Percentiles rank a stretch among this genome's conserved stretches.
These are phyloP conservation scores for Hypena proboscidalis DNA, from an alignment of 2,888 invertebrate genomes.

Conservation along the genomic window DNA sequence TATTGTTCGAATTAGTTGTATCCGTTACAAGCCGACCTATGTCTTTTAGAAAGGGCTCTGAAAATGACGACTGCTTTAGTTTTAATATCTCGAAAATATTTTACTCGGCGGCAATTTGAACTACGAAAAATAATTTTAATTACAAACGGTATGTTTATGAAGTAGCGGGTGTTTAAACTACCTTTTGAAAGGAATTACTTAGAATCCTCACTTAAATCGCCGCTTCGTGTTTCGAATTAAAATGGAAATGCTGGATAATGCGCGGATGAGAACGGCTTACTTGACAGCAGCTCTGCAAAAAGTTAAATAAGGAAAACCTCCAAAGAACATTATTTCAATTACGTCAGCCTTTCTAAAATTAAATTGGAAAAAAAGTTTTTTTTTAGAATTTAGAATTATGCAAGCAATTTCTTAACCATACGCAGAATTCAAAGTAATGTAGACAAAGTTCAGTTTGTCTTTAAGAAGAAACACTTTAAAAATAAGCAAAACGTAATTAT, in stretches of 20 bases:
- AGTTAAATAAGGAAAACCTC: conserved; percentile 55
- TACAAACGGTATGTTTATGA: conserved; percentile 46
- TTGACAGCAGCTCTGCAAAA: conserved; percentile 44
- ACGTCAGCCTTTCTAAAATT: conserved; percentile 39
- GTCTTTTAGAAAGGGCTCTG: too few species aligned
- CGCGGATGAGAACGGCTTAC: conserved; percentile 60
- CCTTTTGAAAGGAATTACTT: conserved; percentile 56
- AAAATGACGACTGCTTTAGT: conserved; percentile 11
- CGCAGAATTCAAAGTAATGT: conserved; percentile 15
- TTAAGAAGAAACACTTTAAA: conserved; percentile 45
- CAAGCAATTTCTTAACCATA: conserved; percentile 15
- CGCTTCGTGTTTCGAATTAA: conserved; percentile 56
- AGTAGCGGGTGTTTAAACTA: conserved; percentile 44
- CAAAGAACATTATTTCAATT: conserved; percentile 54
- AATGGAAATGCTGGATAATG: conserved; percentile 67
- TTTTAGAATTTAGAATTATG: conserved; percentile 9
- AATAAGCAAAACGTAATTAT: conserved; percentile 72
- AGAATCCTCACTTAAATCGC: conserved; percentile 55
- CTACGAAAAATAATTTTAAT: conserved; percentile 43
- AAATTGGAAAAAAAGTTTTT: conserved; percentile 24
- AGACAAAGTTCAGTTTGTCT: conserved; percentile 45
- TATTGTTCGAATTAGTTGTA: too few species aligned
- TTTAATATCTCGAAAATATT: conserved; percentile 30
- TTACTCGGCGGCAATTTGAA: conserved; percentile 16
- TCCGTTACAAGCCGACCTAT: too few species aligned